Conservation (phyloP, 2,888 invertebrate species). For the Magallana nippona region DNA sequence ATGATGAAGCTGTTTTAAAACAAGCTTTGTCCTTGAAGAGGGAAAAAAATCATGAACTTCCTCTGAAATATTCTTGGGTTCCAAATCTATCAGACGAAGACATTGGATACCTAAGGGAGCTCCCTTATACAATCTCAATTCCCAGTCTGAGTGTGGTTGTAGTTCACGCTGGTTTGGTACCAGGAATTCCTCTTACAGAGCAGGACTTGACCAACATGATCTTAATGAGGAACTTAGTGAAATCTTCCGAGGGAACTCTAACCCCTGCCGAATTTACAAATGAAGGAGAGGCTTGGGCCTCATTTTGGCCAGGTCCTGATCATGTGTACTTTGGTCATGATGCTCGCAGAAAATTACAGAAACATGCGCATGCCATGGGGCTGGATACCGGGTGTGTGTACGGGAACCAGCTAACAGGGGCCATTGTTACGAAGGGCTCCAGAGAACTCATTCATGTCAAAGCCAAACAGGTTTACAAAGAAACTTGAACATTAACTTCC, state of each 20-base stretch:
- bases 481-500: not conserved
- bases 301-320: conserved; percentile 77
- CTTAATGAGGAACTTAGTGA: conserved; percentile 75
- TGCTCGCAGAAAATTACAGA: conserved; percentile 75
- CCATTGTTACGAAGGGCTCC: conserved; percentile 49
- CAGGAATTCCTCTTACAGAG: conserved; percentile 68
- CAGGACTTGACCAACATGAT: conserved; percentile 73
- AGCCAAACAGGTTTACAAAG: conserved; percentile 39
- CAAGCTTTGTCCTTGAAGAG: conserved; percentile 59
- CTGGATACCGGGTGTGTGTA: conserved; percentile 80
- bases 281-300: conserved; percentile 75
- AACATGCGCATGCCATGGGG: conserved; percentile 74
- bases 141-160: conserved; percentile 73
- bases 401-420: conserved; percentile 75
- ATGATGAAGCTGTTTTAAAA: conserved; percentile 75
- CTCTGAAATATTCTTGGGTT: conserved; percentile 73
- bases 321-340: conserved; percentile 80
- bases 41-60: conserved; percentile 55
- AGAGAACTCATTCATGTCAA: conserved; percentile 39
- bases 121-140: conserved; percentile 78
- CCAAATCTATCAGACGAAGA: conserved; percentile 69
- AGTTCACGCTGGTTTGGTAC: conserved; percentile 79
- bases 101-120: conserved; percentile 69
- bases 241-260: conserved; percentile 52
- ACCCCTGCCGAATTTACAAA: not conserved